phyloP scores from a whole-genome alignment of 2,888 invertebrate genomes.

The Hoplodrina blanda region DNA sequence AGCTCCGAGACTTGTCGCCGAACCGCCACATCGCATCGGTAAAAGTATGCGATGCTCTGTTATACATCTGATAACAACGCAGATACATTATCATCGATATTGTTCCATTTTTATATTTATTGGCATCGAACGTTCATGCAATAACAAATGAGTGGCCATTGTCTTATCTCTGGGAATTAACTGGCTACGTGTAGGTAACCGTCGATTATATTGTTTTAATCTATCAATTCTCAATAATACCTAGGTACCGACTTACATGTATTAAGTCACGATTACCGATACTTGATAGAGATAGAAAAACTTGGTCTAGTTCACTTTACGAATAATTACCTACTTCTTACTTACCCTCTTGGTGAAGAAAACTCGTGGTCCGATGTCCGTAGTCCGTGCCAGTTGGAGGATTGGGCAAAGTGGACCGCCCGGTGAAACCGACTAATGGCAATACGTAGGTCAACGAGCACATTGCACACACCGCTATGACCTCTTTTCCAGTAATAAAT shows the following conservation, averaged over 20 bases:
- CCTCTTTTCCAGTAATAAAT: constrained; percentile 65
- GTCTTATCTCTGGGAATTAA: constrained; percentile 81
- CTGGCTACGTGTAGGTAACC: constrained; percentile 61
- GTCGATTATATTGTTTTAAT: constrained; percentile 66
- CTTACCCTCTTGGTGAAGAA: neutral
- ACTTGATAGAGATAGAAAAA: constrained; percentile 42
- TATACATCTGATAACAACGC: constrained; percentile 80
- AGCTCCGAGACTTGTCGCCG: constrained; percentile 74
- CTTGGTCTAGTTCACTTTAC: neutral
- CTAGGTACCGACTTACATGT: constrained; percentile 24
- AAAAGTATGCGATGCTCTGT: constrained; percentile 77
- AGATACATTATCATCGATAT: constrained; percentile 82
- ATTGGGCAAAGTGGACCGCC: constrained; percentile 42
- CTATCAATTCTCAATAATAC: constrained; percentile 49
- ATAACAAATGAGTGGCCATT: constrained; percentile 76
- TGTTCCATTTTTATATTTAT: constrained; percentile 73
- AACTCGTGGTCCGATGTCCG: constrained; percentile 20
- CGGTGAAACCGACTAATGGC: constrained; percentile 68
- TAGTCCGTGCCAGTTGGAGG: constrained; percentile 36
- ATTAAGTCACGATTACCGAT: constrained; percentile 48
- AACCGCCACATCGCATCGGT: constrained; percentile 69
- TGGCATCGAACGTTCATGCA: constrained; percentile 76
- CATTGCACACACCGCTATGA: constrained; percentile 66
- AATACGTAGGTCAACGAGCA: constrained; percentile 72
- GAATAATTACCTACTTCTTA: neutral